phyloP scores from a whole-genome alignment of 2,113 vertebrate species.

The Eurystomus gularis region DNA sequence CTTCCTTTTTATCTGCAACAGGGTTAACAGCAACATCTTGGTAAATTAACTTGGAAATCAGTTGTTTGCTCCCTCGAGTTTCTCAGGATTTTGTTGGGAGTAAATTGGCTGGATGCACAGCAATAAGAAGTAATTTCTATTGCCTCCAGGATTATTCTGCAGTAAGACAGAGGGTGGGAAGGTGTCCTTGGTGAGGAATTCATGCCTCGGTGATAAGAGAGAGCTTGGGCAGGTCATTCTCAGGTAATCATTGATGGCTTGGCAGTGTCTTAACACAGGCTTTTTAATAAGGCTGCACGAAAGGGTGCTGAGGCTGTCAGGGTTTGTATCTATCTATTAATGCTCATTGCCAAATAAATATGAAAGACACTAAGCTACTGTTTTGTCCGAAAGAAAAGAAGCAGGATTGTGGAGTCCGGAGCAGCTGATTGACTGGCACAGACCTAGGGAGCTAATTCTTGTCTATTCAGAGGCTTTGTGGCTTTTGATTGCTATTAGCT shows the following conservation, averaged over 20 bases:
- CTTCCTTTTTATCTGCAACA: not conserved
- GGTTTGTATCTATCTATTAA: not conserved
- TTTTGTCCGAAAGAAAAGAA: constrained; percentile 14
- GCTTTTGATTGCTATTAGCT: not conserved
- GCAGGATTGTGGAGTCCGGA: not conserved
- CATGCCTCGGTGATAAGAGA: not conserved
- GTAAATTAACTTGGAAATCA: not conserved
- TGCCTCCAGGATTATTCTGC: not conserved
- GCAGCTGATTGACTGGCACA: not conserved
- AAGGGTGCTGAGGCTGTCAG: not conserved
- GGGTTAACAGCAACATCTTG: not conserved
- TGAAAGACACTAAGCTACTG: not conserved
- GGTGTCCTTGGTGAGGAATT: not conserved
- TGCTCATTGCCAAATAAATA: not conserved
- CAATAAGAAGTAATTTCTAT: not conserved
- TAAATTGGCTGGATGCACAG: not conserved
- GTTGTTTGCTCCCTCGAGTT: rapidly evolving
- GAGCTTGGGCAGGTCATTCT: not conserved
- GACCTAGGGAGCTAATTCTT: not conserved
- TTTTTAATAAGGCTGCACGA: not conserved
- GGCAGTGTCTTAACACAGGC: not conserved
- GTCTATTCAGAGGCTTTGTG: not conserved
- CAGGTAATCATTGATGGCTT: not conserved
- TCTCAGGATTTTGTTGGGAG: not conserved
- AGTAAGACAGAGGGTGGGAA: not conserved